Base-by-base conservation (phyloP, 2,888 invertebrate species). In the Tenthredo scrophulariae region DNA sequence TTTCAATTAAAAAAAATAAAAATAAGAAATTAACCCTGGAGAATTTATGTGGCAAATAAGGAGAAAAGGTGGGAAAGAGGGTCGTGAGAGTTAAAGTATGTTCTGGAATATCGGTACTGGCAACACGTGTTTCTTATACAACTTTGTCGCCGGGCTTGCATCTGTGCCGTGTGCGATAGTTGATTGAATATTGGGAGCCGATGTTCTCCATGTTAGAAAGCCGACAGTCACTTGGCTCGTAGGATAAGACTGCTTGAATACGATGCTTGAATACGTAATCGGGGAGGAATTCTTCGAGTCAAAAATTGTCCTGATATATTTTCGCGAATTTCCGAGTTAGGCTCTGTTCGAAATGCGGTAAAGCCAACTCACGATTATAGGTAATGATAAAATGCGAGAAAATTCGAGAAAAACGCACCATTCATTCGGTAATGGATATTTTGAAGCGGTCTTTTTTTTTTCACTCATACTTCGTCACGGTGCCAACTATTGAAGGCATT, bases 131-230 rank as follows among this genome's bases (percentile, higher is more conserved):
- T 80, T 80, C 62, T 80, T 15, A 26, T 26, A 58, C 62, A 80
- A 80, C 80, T 80, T 77, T 77, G 54, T 77, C 62, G 80, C 40
- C 80, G 7, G 13, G 58, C 40, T 10, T 40, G 58, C 50, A 37
- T 80, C 80, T 37, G 54, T n/a, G 37, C 37, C 37, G 37, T 37
- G 37, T 37, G 33, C 80, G 62, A 80, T 62, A 50, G 62, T 22
- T 80, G 80, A 80, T 80, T 80, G 58, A 80, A 80, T 80, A 80
- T 80, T 37, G 58, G 80, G 10, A 58, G 62, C 80, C 77, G 50
- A 26, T 77, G 50, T 54, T 77, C 50, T 26, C 33, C 15, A 22
- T 29, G 3, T n/a, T 54, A 54, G 26, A 15, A 77, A 54, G 1
- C 77, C 77, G 70, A 70, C 72, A 72, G 72, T 72, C 72, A 72